Conservation (phyloP, 2,797 vertebrate genomes). For the Helicolenus hilgendorfi region DNA sequence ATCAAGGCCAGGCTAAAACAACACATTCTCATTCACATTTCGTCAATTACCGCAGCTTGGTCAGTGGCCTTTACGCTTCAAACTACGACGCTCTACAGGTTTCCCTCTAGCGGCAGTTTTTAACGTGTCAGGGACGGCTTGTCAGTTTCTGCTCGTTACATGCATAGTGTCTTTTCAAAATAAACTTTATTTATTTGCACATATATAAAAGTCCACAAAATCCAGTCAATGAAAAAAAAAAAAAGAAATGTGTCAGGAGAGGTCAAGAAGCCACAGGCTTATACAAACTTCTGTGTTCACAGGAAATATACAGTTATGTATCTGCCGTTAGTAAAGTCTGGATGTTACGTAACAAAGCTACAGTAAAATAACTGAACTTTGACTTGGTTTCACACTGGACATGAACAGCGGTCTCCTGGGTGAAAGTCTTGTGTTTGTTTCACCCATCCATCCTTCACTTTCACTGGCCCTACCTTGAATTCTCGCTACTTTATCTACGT, state of each 20-base stretch:
- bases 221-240: too few species aligned
- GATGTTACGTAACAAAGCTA: neutral
- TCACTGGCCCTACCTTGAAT: neutral
- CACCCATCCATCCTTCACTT: too few species aligned
- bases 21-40: neutral
- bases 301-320: too few species aligned
- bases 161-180: neutral
- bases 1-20: neutral
- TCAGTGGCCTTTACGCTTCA: neutral
- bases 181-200: too few species aligned
- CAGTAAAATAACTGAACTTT: neutral
- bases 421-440: too few species aligned
- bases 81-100: neutral
- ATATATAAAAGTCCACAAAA: too few species aligned
- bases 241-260: too few species aligned
- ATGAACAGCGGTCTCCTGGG: too few species aligned
- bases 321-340: neutral
- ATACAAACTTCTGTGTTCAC: too few species aligned
- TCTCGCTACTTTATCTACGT: neutral
- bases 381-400: neutral
- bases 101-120: neutral
- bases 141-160: neutral
- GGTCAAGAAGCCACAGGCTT: too few species aligned
- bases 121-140: neutral
- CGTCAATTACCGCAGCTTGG: neutral